phyloP scores from a whole-genome alignment of 1,140 invertebrate species.

The Cepaea nemoralis region DNA sequence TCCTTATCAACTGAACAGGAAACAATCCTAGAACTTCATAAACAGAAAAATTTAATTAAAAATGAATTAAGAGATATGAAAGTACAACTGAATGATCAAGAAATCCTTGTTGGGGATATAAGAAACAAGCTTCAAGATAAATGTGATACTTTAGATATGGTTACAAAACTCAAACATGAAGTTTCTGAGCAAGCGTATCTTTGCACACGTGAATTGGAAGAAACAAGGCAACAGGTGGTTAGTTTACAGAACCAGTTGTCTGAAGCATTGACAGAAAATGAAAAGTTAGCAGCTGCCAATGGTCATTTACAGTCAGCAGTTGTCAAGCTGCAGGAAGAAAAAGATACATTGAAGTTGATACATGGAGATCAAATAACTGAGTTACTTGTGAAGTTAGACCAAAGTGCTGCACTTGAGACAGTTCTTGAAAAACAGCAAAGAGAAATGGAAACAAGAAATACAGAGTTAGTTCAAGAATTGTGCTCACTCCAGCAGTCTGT shows the following conservation, averaged over 20 bases:
- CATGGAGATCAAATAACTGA: background rate
- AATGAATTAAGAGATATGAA: background rate
- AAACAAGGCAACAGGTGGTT: background rate
- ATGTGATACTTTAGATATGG: background rate
- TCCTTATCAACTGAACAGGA: background rate
- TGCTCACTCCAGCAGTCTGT: background rate
- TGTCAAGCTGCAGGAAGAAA: background rate
- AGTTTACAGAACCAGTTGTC: background rate
- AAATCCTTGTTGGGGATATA: constrained; percentile 8
- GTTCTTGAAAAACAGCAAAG: background rate
- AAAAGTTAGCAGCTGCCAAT: background rate
- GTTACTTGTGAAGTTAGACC: background rate
- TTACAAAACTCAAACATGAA: background rate
- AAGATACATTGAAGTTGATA: background rate
- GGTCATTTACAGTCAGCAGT: background rate
- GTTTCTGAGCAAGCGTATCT: background rate
- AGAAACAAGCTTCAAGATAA: constrained; percentile 1
- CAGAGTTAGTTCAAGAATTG: background rate
- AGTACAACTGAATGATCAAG: constrained; percentile 11
- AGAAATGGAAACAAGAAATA: background rate
- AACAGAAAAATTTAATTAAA: background rate
- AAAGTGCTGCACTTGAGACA: background rate
- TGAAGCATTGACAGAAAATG: background rate
- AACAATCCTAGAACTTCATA: background rate
- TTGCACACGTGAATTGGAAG: background rate